These are phyloP conservation scores for Bilobella aurantiaca DNA, from an alignment of 1,140 invertebrate species.

Conservation along the genomic window DNA sequence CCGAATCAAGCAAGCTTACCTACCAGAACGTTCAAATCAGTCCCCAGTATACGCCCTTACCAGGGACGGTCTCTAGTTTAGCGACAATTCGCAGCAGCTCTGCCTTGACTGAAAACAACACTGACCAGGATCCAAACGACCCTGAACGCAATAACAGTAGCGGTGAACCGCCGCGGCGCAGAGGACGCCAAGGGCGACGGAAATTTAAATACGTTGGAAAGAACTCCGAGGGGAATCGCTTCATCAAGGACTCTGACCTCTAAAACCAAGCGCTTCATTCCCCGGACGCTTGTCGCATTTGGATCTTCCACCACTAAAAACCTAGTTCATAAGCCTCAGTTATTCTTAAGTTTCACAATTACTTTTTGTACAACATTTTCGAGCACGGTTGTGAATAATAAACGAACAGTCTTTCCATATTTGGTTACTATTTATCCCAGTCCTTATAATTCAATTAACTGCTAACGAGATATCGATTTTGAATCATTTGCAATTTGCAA, in stretches of 20 bases:
- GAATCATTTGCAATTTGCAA: too few species aligned
- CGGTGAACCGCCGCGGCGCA: not conserved
- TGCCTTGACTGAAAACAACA: not conserved
- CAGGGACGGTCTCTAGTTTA: not conserved
- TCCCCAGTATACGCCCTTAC: conserved; percentile 11
- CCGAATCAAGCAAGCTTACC: conserved; percentile 14
- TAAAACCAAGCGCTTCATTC: conserved; percentile 9
- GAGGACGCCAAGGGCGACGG: conserved; percentile 19
- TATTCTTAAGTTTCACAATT: too few species aligned
- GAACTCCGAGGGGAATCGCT: conserved; percentile 33
- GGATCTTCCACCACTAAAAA: too few species aligned
- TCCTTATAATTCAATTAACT: too few species aligned
- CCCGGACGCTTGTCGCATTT: too few species aligned
- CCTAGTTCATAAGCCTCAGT: too few species aligned
- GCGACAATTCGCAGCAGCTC: not conserved
- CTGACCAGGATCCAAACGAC: not conserved
- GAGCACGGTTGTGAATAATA: too few species aligned
- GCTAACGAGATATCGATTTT: too few species aligned
- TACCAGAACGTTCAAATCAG: conserved; percentile 15
- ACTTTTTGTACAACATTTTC: too few species aligned
- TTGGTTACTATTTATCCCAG: too few species aligned
- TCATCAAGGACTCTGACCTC: conserved; percentile 30
- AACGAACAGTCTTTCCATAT: too few species aligned
- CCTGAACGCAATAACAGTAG: not conserved
- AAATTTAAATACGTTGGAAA: conserved; percentile 29